Conservation (phyloP, 1,140 invertebrate genomes). For the Asbolus verrucosus region DNA sequence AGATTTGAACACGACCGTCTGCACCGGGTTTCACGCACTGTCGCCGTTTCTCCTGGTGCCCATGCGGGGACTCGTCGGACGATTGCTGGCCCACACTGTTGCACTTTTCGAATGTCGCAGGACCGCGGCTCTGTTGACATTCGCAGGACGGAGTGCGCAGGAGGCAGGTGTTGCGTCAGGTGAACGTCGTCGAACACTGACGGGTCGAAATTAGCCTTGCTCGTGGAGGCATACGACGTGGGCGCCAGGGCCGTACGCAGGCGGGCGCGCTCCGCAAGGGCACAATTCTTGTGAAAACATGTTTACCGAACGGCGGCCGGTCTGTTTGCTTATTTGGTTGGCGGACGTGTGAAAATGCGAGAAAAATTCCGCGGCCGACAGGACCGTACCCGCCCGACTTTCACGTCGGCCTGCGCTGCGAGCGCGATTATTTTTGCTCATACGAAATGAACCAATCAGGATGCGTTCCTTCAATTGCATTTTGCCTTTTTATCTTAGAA, state of each 20-base stretch:
- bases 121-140: constrained; percentile 35
- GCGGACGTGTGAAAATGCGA: constrained; percentile 1
- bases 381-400: background rate
- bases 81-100: no score
- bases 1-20: background rate
- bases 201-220: constrained; percentile 41
- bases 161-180: constrained; percentile 61
- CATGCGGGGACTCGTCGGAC: no score
- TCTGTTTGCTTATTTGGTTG: constrained; percentile 38
- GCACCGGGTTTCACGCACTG: no score
- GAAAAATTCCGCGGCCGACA: background rate
- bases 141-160: no score
- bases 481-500: no score
- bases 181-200: constrained; percentile 57
- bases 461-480: no score
- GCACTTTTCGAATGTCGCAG: no score
- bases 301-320: background rate
- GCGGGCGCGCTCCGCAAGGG: constrained; percentile 47
- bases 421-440: no score
- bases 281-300: background rate
- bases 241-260: constrained; percentile 61
- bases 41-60: no score
- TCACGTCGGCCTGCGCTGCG: no score
- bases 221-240: constrained; percentile 45
- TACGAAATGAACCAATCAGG: no score